phyloP scores from a whole-genome alignment of 2,888 invertebrate species.

The Subacronicta megacephala region DNA sequence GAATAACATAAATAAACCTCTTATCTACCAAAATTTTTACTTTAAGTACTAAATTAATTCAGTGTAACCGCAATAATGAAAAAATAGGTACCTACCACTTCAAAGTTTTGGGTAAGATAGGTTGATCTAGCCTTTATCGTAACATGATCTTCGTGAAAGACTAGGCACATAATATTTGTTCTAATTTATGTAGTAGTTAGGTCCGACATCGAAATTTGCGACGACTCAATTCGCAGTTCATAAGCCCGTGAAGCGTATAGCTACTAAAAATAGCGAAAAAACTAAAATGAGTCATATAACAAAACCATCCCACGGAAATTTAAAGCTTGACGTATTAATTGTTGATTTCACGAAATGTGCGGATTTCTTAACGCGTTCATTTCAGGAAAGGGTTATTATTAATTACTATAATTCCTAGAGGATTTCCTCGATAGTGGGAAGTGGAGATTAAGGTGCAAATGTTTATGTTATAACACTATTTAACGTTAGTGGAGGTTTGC shows the following conservation, averaged over 20 bases:
- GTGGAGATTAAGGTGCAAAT: constrained; percentile 19
- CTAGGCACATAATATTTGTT: no score
- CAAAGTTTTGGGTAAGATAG: no score
- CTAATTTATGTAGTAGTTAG: no score
- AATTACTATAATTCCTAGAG: constrained; percentile 29
- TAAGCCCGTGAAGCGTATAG: neutral
- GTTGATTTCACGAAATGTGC: constrained; percentile 15
- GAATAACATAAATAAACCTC: no score
- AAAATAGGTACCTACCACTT: no score
- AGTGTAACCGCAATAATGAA: no score
- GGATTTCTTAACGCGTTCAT: constrained; percentile 20
- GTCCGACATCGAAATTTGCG: neutral
- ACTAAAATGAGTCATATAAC: constrained; percentile 2
- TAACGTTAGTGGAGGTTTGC: constrained; percentile 11
- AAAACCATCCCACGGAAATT: constrained; percentile 3
- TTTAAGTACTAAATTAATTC: no score
- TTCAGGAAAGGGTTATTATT: constrained; percentile 47
- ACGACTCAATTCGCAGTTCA: neutral
- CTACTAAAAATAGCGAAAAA: neutral
- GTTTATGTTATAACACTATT: constrained; percentile 3
- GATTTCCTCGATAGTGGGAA: constrained; percentile 46
- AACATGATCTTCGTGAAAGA: no score
- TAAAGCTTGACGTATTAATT: constrained; percentile 16
- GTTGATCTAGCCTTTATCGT: no score
- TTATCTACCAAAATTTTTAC: no score